Evolutionary conservation across 2,113 vertebrate genomes (phyloP), one percentile per base, ranked within the genome.

Genomic region (Stictonetta naevosa): DNA sequence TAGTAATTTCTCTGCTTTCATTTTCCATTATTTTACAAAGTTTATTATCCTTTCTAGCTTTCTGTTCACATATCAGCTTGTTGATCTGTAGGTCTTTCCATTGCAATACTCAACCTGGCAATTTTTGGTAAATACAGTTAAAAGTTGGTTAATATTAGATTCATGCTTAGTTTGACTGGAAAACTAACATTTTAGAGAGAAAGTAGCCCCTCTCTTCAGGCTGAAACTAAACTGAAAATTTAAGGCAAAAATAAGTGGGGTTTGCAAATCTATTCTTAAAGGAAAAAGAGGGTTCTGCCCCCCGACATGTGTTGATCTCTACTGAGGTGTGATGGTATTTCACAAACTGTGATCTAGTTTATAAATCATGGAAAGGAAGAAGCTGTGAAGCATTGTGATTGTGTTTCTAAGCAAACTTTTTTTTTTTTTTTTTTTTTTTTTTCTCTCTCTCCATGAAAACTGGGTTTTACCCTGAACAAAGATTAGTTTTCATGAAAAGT

Each of bases 41-140:
- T 62, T 93, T 78, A 36, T 16, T 38, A 5, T 71, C 63, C 50
- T 88, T 85, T 23, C 4, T 67, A 67, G 59, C 13, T 84, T 83
- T 69, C 77, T 74, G 13, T 66, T 94, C 46, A 40, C 31, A 52
- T 44, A 44, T 21, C 52, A 67, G 29, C 50, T 44, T 40, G 40
- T 22, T 22, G 31, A 64, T 91, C 40, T 91, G 53, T 64, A 78
- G 53, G 33, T 55, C 46, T 86, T 86, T 48, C 67, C 80, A 11
- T 59, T 31, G 60, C 25, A 66, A 10, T 16, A 33, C 52, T 21
- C 62, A 88, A 62, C 58, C 46, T 79, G 60, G 38, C 5, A 90
- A 72, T 68, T 86, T 86, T 76, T 89, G 29, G 38, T 90, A 90
- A 85, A 48, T 76, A 36, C 50, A 62, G 21, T 60, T 82, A 82